Base-by-base conservation (phyloP, 2,113 vertebrate species). In the Catharus minimus region DNA sequence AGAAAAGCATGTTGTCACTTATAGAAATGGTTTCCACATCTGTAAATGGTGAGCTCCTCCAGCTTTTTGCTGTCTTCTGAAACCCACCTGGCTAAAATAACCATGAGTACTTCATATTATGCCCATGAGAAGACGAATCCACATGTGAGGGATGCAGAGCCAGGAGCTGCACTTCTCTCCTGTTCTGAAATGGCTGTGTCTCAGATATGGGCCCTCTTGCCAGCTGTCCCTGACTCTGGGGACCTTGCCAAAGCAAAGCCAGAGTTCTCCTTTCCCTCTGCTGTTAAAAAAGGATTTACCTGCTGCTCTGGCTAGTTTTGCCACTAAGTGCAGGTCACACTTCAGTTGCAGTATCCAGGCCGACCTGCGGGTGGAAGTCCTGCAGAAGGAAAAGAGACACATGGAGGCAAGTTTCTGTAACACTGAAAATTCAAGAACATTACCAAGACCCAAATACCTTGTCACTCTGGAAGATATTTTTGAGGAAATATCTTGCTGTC, bases 291-390 rank as follows among this genome's bases (percentile, higher is more conserved):
- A 18, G 43, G 44, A 64, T 28, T 60, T 79, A 27, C 38, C 43
- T 83, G 27, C 65, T 65, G 4, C 44, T 57, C 33, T n/a, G 65
- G 28, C 15, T 26, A 41, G 13, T 55, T 89, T 30, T 69, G 47
- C 39, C 65, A 39, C 60, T 1, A 23, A 19, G 64, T 3, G 8
- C 64, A 24, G 69, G 82, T 84, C 47, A 67, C 61, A 24, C 44
- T 30, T 75, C 61, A 55, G 74, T 62, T 95, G 95, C 85, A 95
- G 52, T 93, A 86, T 94, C 43, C 76, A 64, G 68, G 73, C 72
- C 86, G 86, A 90, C 94, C 91, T 95, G 93, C 1, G 74, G 93
- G 93, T 92, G 91, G 91, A 89, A 87, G 84, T 82, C 91, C 89
- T 82, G 74, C 62, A 79, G 89, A 92, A 78, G 43, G 23, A 75